Evolutionary conservation across 2,888 invertebrate species (phyloP).

Genomic region (Microplitis manilae): DNA sequence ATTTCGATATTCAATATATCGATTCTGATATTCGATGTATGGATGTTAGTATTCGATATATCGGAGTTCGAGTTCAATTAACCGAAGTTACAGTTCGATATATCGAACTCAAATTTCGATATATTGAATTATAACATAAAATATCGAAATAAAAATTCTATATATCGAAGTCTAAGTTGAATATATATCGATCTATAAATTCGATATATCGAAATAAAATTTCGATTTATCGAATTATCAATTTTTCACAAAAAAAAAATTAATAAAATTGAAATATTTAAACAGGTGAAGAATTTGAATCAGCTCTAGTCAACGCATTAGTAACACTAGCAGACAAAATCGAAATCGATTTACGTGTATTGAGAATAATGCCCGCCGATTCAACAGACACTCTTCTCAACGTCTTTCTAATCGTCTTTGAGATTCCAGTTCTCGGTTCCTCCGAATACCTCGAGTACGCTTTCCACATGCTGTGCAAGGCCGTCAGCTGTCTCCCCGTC

Average conservation of each 20-base stretch:
- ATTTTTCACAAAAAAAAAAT: constrained; percentile 57
- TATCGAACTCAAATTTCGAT: too few relatives aligned
- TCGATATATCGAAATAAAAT: too few relatives aligned
- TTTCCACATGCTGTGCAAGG: constrained; percentile 84
- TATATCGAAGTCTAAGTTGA: too few relatives aligned
- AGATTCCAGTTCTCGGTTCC: constrained; percentile 81
- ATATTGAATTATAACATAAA: too few relatives aligned
- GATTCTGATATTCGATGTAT: too few relatives aligned
- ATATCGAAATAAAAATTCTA: too few relatives aligned
- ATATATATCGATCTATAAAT: too few relatives aligned
- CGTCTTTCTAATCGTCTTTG: constrained; percentile 83
- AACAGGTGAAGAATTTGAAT: constrained; percentile 73
- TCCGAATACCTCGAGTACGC: constrained; percentile 89
- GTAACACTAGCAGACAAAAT: constrained; percentile 81
- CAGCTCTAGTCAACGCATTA: constrained; percentile 83
- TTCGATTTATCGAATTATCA: neutral
- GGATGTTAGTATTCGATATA: too few relatives aligned
- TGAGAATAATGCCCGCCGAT: constrained; percentile 75
- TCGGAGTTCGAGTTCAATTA: too few relatives aligned
- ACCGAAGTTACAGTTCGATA: too few relatives aligned
- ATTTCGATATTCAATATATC: too few relatives aligned
- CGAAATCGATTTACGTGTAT: constrained; percentile 80
- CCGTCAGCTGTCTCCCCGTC: constrained; percentile 82
- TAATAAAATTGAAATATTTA: constrained; percentile 68
- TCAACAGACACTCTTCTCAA: constrained; percentile 73